These are phyloP conservation scores for Chrysaora quinquecirrha DNA, from an alignment of 30 jellyfish, hydroid and myxozoan genomes.

Conservation along the genomic window DNA sequence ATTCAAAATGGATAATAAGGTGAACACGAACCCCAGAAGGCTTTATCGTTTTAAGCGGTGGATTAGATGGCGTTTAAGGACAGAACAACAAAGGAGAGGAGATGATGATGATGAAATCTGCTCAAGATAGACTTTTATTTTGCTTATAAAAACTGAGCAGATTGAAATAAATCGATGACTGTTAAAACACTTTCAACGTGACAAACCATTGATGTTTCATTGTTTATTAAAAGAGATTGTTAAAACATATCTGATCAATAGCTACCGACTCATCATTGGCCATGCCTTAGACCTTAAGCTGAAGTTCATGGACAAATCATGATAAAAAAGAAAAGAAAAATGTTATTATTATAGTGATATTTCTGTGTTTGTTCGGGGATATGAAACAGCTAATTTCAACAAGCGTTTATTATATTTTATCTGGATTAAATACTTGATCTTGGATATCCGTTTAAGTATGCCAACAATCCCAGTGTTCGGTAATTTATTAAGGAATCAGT, in stretches of 20 bases:
- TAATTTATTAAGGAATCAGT: too few species aligned
- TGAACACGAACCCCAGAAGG: constrained; percentile 69
- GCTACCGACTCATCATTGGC: constrained; percentile 66
- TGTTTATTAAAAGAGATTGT: constrained; percentile 56
- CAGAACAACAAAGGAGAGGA: constrained; percentile 46
- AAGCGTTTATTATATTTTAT: not conserved
- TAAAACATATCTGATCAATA: constrained; percentile 73
- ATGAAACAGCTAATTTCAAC: not conserved
- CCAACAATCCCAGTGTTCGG: too few species aligned
- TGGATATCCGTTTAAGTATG: too few species aligned
- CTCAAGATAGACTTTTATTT: constrained; percentile 66
- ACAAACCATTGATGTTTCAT: constrained; percentile 45
- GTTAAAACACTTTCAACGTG: constrained; percentile 75
- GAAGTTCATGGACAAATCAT: constrained; percentile 50
- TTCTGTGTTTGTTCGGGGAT: not conserved
- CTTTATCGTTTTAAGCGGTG: constrained; percentile 63
- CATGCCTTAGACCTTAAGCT: constrained; percentile 64
- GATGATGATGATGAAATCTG: constrained; percentile 63
- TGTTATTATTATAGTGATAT: too few species aligned
- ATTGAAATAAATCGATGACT: constrained; percentile 73
- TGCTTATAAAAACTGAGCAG: constrained; percentile 64
- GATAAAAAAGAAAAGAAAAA: not conserved
- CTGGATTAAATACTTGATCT: too few species aligned
- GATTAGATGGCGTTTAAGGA: constrained; percentile 65
- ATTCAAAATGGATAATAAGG: constrained; percentile 34